phyloP scores from a whole-genome alignment of 1,140 invertebrate genomes.

The Euglossa dilemma region DNA sequence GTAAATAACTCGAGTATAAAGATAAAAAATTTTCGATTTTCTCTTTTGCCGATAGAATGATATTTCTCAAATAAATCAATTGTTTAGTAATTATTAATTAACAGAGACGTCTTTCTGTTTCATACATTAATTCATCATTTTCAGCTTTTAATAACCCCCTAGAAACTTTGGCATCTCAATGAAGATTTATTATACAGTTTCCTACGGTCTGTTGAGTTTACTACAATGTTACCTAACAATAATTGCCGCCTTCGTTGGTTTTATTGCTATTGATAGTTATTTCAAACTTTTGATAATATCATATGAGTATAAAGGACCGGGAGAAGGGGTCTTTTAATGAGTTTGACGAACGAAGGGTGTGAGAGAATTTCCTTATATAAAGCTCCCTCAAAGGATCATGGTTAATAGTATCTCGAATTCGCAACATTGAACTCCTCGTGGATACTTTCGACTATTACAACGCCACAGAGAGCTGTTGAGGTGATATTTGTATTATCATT shows the following conservation, averaged over 20 bases:
- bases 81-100: neutral
- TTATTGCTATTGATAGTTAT: constrained; percentile 5
- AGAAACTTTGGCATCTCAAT: neutral
- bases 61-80: neutral
- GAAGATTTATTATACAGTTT: constrained; percentile 18
- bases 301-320: neutral
- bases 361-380: constrained; percentile 40
- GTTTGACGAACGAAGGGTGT: neutral
- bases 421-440: neutral
- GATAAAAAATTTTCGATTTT: neutral
- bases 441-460: neutral
- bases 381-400: neutral
- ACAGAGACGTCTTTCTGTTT: neutral
- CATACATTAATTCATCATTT: neutral
- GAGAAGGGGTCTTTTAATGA: constrained; percentile 24
- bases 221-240: constrained; percentile 28
- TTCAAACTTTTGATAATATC: constrained; percentile 37
- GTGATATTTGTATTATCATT: neutral
- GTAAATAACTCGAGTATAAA: neutral
- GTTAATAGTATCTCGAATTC: constrained; percentile 3
- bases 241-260: constrained; percentile 1
- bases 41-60: too few species aligned
- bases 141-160: neutral
- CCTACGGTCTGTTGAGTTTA: neutral
- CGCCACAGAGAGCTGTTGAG: neutral